Percentiles rank a stretch among this genome's conserved stretches.
Conservation (phyloP, 2,113 vertebrate species). For the Perca flavescens region DNA sequence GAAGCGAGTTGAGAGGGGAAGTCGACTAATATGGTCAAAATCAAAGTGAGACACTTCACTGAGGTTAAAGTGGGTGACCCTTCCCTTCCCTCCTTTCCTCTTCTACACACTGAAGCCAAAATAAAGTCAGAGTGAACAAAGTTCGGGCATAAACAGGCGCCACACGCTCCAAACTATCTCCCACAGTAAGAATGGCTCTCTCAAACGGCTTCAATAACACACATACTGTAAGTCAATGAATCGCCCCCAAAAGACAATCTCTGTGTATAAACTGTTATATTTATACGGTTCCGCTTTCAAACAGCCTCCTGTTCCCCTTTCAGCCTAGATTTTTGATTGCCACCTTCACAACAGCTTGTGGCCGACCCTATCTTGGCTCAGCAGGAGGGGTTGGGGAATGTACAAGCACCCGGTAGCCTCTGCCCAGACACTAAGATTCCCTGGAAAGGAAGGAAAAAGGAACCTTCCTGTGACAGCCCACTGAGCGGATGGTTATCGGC, state of each 20-base stretch:
- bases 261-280: background rate
- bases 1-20: constrained; percentile 49
- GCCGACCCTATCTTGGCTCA: background rate
- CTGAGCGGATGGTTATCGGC: constrained; percentile 48
- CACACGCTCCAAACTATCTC: background rate
- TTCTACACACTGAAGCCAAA: constrained; percentile 21
- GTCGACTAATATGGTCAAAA: constrained; percentile 76
- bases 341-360: constrained; percentile 6
- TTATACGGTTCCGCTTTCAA: background rate
- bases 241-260: background rate
- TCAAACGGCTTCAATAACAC: background rate
- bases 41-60: constrained; percentile 54
- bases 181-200: background rate
- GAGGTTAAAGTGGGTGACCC: constrained; percentile 42
- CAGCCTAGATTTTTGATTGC: background rate
- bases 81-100: constrained; percentile 30
- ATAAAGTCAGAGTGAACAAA: constrained; percentile 61
- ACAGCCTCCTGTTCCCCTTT: background rate
- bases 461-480: constrained; percentile 57
- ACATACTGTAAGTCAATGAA: background rate
- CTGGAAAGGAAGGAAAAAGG: constrained; percentile 56
- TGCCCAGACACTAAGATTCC: constrained; percentile 36
- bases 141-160: background rate
- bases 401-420: background rate
- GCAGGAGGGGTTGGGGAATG: constrained; percentile 1